Evolutionary conservation across 2,113 vertebrate genomes (phyloP), one percentile per base, ranked within the genome.

Genomic region (Turnix velox): DNA sequence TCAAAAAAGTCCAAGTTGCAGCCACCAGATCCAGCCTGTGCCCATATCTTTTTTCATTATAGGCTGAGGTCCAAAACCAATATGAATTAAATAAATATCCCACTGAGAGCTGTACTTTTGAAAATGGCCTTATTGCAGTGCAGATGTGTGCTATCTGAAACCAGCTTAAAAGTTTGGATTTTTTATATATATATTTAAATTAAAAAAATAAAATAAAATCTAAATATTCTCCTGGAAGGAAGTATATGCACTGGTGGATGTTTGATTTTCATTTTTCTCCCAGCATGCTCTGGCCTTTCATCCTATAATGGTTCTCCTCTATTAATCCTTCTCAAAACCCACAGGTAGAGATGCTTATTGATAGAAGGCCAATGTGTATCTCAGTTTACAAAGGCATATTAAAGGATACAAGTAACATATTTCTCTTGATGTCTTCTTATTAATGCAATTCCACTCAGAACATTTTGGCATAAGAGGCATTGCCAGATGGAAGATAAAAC

Each of bases 211-310:
- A 96, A 93, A 93, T 96, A 96, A 97, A 97, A 97, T 89, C 95
- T 87, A 92, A 97, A 96, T 93, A 93, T 96, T 97, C 94, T 92
- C 96, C 94, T 96, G 96, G 96, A 97, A 98, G 97, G 97, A 98
- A 98, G 97, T 97, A 90, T 95, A 96, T 96, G 97, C 88, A 91
- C 23, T 87, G 96, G 94, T 96, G 88, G 87, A 86, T 92, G 96
- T 98, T 98, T 98, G 97, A 97, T 97, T 97, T 97, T 97, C 96
- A 98, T 97, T 96, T 97, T 97, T 97, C 93, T 97, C 97, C 94
- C 97, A 98, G 97, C 96, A 93, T 79, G 97, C 94, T 84, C 88
- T 88, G 91, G 61, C 93, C 96, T 98, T 98, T 98, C 95, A 98
- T 97, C 97, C 94, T 69, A 80, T 97, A 97, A 97, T 97, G 85